phyloP scores from a whole-genome alignment of 1,140 invertebrate species.

The Drosophila prosaltans region DNA sequence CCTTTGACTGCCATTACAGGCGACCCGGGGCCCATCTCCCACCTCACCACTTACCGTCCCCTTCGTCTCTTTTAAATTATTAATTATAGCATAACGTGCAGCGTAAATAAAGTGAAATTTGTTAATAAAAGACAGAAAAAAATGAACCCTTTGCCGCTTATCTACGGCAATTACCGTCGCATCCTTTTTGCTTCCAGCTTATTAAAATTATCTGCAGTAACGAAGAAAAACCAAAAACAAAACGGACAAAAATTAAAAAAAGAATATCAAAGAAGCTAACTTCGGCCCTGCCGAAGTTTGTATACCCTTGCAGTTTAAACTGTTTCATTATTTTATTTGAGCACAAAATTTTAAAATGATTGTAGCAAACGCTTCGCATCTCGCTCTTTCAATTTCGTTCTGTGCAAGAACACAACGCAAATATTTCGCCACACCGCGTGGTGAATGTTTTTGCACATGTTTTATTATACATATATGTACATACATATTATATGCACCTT shows the following conservation, averaged over 20 bases:
- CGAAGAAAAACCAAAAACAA: constrained; percentile 34
- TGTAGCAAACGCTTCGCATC: too few species aligned
- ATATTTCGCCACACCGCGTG: too few species aligned
- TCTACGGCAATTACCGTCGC: constrained; percentile 74
- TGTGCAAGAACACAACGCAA: too few species aligned
- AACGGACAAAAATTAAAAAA: constrained; percentile 20
- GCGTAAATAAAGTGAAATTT: constrained; percentile 79
- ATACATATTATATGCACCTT: too few species aligned
- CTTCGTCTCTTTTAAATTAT: constrained; percentile 43
- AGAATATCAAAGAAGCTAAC: background rate
- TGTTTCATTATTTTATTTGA: too few species aligned
- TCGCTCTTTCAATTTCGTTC: too few species aligned
- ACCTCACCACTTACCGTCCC: background rate
- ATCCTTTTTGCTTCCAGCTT: constrained; percentile 66
- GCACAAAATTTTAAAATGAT: too few species aligned
- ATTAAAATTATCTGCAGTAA: constrained; percentile 74
- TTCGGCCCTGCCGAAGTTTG: too few species aligned
- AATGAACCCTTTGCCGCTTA: constrained; percentile 63
- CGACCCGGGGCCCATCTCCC: too few species aligned
- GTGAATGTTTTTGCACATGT: too few species aligned
- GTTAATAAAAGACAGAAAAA: constrained; percentile 72
- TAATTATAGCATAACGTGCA: constrained; percentile 76
- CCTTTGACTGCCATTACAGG: constrained; percentile 15
- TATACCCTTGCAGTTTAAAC: too few species aligned
- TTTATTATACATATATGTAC: too few species aligned